These are phyloP conservation scores for Ochlodes sylvanus DNA, from an alignment of 2,888 invertebrate genomes.

Conservation along the genomic window DNA sequence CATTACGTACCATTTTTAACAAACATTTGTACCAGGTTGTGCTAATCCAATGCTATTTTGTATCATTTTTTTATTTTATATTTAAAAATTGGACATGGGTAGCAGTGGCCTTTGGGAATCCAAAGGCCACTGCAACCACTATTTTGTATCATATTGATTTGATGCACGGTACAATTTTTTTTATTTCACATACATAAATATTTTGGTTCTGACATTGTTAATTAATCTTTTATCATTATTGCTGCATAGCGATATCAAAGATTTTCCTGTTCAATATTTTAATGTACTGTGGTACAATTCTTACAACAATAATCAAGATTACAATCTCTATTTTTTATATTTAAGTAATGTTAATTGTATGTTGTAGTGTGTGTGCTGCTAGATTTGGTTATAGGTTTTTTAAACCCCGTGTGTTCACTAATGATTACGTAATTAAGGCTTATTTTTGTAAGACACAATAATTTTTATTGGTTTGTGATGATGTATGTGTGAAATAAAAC, in stretches of 20 bases:
- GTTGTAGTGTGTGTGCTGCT: background rate
- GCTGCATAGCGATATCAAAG: background rate
- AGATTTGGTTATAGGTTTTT: slow-evolving; percentile 18
- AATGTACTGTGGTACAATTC: background rate
- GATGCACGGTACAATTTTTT: too few species aligned
- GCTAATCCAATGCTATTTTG: too few species aligned
- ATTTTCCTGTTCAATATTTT: background rate
- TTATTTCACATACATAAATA: too few species aligned
- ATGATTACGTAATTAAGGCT: slow-evolving; percentile 23
- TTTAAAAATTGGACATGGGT: too few species aligned
- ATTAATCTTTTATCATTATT: background rate
- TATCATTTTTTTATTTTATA: too few species aligned
- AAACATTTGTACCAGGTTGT: too few species aligned
- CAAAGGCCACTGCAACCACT: too few species aligned
- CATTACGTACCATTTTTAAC: too few species aligned
- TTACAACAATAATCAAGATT: slow-evolving; percentile 1
- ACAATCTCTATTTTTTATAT: slow-evolving; percentile 24
- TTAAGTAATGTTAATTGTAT: slow-evolving; percentile 14
- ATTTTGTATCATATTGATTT: too few species aligned
- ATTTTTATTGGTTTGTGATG: slow-evolving; percentile 16
- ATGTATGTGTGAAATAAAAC: slow-evolving; percentile 23
- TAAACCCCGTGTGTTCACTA: slow-evolving; percentile 32
- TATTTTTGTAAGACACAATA: slow-evolving; percentile 24
- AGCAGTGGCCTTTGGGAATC: too few species aligned
- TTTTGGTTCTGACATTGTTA: too few species aligned